Conservation (phyloP, 2,113 vertebrate genomes). For the Calidris pygmaea region DNA sequence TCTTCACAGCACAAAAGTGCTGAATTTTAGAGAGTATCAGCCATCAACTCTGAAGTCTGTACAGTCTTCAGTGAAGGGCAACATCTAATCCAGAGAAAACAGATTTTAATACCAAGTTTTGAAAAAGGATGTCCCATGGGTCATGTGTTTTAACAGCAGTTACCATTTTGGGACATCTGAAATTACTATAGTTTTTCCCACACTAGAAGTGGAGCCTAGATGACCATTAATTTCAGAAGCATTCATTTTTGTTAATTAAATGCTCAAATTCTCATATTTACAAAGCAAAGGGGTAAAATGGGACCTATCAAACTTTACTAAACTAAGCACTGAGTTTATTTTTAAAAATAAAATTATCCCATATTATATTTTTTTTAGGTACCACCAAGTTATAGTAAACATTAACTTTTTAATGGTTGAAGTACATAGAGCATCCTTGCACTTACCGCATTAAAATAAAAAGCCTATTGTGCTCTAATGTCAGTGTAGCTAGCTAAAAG, state of each 20-base stretch:
- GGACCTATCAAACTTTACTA: neutral
- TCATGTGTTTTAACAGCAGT: conserved; percentile 14
- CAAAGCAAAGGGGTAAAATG: neutral
- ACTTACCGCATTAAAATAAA: neutral
- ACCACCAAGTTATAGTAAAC: neutral
- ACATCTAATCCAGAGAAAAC: neutral
- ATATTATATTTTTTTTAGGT: neutral
- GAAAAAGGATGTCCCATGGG: neutral
- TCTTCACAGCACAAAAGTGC: neutral
- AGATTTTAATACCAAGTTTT: neutral
- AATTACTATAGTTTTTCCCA: neutral
- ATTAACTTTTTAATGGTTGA: neutral
- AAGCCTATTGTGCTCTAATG: neutral
- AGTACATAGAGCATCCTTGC: neutral
- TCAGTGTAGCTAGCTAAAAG: neutral
- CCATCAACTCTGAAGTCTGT: neutral
- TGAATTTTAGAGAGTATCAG: neutral
- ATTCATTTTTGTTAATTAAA: neutral
- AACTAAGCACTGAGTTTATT: neutral
- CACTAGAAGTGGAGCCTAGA: neutral
- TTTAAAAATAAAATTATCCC: neutral
- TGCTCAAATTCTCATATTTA: neutral
- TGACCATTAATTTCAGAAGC: neutral
- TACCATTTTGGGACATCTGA: neutral
- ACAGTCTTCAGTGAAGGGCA: neutral